These are phyloP conservation scores for Polymixis flavicincta DNA, from an alignment of 2,888 invertebrate species.

Conservation along the genomic window DNA sequence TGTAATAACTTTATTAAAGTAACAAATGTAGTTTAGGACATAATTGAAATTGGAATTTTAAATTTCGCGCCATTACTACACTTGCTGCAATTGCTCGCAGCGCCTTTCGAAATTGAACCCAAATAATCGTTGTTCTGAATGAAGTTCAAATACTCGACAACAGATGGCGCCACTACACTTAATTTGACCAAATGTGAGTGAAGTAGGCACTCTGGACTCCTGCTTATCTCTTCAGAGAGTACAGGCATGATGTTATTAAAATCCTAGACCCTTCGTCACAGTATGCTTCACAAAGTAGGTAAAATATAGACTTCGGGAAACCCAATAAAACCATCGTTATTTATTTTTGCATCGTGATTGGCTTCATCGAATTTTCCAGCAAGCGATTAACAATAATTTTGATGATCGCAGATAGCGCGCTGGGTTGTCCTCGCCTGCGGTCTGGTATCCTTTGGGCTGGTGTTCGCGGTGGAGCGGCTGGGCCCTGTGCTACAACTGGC, in stretches of 20 bases:
- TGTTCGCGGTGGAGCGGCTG: conserved; percentile 96
- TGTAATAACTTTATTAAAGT: too few species aligned
- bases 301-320: background rate
- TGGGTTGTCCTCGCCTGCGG: conserved; percentile 94
- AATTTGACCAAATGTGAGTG: background rate
- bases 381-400: background rate
- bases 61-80: too few species aligned
- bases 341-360: too few species aligned
- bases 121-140: too few species aligned
- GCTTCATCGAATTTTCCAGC: background rate
- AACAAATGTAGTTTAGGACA: too few species aligned
- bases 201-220: background rate
- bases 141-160: too few species aligned
- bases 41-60: too few species aligned
- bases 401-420: conserved; percentile 82
- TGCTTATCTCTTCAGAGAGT: background rate
- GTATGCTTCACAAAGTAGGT: background rate
- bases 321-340: background rate
- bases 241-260: background rate
- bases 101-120: too few species aligned
- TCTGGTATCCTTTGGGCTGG: conserved; percentile 93
- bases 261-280: background rate
- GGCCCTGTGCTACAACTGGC: conserved; percentile 97
- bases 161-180: too few species aligned
- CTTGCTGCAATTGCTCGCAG: too few species aligned